Evolutionary conservation across 2,888 invertebrate genomes (phyloP).

Genomic region (Odontocerum albicorne): DNA sequence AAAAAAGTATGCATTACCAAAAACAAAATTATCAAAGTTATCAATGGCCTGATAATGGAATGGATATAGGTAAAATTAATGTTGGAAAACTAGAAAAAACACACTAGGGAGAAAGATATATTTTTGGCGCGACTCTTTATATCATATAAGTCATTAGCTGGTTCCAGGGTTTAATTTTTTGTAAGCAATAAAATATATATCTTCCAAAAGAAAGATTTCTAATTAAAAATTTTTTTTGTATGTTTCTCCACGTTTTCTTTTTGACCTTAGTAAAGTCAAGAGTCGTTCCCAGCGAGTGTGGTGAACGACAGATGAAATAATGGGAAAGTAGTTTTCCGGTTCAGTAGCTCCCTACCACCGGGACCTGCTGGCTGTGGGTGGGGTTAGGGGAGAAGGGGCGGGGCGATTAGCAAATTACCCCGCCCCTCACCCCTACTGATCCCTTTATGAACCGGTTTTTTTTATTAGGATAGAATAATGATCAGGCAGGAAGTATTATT

Average conservation of each 20-base stretch:
- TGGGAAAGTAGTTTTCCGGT: slow-evolving; percentile 62
- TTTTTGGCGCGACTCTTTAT: background rate
- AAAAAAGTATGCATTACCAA: too few species aligned
- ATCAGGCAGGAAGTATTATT: too few species aligned
- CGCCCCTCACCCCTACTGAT: slow-evolving; percentile 45
- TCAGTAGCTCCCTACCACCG: slow-evolving; percentile 48
- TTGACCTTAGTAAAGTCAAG: slow-evolving; percentile 8
- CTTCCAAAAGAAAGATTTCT: background rate
- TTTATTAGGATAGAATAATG: too few species aligned
- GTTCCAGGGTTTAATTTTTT: too few species aligned
- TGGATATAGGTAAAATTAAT: too few species aligned
- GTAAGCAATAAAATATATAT: background rate
- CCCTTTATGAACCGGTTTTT: background rate
- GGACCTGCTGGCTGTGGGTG: slow-evolving; percentile 6
- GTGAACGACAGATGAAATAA: slow-evolving; percentile 44
- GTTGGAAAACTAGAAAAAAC: too few species aligned
- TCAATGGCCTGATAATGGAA: too few species aligned
- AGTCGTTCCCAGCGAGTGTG: slow-evolving; percentile 7
- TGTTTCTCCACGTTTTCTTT: background rate
- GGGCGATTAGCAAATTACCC: slow-evolving; percentile 61
- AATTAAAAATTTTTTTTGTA: background rate
- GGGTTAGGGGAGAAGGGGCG: slow-evolving; percentile 46
- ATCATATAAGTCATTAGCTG: background rate
- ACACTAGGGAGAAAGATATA: background rate
- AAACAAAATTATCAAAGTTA: too few species aligned